Base-by-base conservation (phyloP, 1,140 invertebrate species). In the Trachelipus rathkii region DNA sequence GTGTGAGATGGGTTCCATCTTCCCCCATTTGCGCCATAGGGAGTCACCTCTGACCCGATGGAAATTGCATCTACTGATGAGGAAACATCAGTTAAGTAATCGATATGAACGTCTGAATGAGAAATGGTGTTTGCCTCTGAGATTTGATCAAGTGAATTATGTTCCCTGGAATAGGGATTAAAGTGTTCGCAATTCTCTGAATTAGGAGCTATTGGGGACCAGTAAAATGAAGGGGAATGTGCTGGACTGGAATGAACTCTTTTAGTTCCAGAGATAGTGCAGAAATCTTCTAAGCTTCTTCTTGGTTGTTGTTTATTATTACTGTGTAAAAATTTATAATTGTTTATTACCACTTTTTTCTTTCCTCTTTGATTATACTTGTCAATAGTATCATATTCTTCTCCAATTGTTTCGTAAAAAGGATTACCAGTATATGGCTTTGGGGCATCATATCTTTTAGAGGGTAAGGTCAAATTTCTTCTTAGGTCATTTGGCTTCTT, bases 381-480 rank as follows among this genome's bases (percentile, higher is more conserved):
- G n/a, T n/a, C n/a, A n/a, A n/a, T n/a, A n/a, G n/a, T 60, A 60
- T 60, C 50, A 19, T 15, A 60, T 60, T 60, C 50, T 60, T 60
- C 50, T 60, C 50, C 50, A 19, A 60, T 60, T 3, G 50, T 60
- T 15, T 60, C 50, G 50, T 60, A 60, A 1, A 60, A 19, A 2
- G 11, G 50, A 15, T 60, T 19, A 13, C 11, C 50, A 13, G 1
- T 15, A 8, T 60, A 60, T 15, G 50, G 50, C 19, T 60, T 60
- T 13, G 4, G 19, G 1, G 1, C 19, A 15, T 60, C 50, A 19
- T 60, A 8, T 60, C 11, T 60, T 8, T 60, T 60, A 13, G 11
- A 19, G 50, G 50, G 50, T 60, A 60, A 19, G 11, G 50, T 60
- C 11, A 19, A 60, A 60, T 19, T 60, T 60, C 50, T 13, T 13